Conservation (phyloP, 92 coral and sea anemone genomes). For the Hydrozoanthus gracilis region DNA sequence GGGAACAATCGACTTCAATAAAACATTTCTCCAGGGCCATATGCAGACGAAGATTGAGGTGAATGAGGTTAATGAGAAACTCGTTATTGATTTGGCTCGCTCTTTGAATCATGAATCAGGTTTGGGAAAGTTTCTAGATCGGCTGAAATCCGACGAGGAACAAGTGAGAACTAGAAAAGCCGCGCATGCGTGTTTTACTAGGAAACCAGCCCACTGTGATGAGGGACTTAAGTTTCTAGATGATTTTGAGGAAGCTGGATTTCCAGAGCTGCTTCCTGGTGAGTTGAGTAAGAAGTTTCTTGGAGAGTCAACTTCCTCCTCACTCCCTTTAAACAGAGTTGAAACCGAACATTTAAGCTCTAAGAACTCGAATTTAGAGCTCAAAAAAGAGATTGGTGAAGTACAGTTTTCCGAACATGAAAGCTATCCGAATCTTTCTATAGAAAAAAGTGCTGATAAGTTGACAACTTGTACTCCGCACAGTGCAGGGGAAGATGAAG, state of each 20-base stretch:
- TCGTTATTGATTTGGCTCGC: constrained; percentile 53
- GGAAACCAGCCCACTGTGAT: background rate
- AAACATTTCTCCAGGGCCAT: constrained; percentile 36
- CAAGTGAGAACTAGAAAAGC: constrained; percentile 8
- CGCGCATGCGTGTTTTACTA: background rate
- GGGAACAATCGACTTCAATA: constrained; percentile 57
- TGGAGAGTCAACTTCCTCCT: background rate
- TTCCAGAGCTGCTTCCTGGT: background rate
- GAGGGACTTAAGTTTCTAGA: constrained; percentile 1
- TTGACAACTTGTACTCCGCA: background rate
- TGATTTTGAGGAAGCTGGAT: background rate
- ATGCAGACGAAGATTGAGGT: constrained; percentile 52
- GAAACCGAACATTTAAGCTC: background rate
- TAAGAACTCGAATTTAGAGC: background rate
- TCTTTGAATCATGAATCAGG: constrained; percentile 26
- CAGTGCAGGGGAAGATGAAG: background rate
- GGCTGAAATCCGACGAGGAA: constrained; percentile 3
- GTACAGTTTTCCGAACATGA: background rate
- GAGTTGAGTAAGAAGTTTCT: background rate
- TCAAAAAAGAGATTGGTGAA: background rate
- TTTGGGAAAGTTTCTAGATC: constrained; percentile 21
- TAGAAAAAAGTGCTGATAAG: background rate
- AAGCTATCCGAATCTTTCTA: background rate
- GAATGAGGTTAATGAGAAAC: constrained; percentile 40
- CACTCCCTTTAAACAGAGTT: background rate